Evolutionary conservation across 2,888 invertebrate species (phyloP), one percentile per base, ranked within the genome.

Genomic region (Lithosia quadra): DNA sequence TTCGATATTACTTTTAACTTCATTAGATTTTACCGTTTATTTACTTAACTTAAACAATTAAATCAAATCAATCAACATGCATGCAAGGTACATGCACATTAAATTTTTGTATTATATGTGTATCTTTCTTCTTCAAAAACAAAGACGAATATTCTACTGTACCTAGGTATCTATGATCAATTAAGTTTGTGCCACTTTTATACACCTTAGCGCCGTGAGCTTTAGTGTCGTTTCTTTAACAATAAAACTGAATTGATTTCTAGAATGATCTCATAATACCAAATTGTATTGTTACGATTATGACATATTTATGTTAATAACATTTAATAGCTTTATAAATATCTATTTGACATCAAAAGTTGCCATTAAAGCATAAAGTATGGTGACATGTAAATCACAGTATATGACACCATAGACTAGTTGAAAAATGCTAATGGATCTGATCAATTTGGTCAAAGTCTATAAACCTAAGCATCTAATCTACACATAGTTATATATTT

Each of bases 361-460:
- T 39, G 57, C 34, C 36, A 63, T 61, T 64, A 62, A 22, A 18
- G 36, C n/a, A 68, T 68, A 65, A 73, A 53, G 33, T 67, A 70
- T 68, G 63, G 28, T 61, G 15, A 60, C 74, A 76, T 76, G 70
- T 73, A 71, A 78, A 78, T 78, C 33, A 65, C 33, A 59, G 18
- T 34, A 68, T 77, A 75, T 60, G 22, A 22, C 36, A 73, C 64
- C 24, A 61, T 15, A 18, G 22, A 36, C 3, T 15, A 60, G 15
- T 36, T 21, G 11, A 60, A 1, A 21, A 22, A 22, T 15, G 33
- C 57, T 69, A 64, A 76, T 69, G 55, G 24, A 49, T 24, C 55
- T n/a, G 39, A 58, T 56, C 9, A 43, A 68, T 75, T 64, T 61
- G 65, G 67, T 75, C 61, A 64, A 43, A 43, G 21, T 28, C 28